phyloP scores from a whole-genome alignment of 1,140 invertebrate genomes.

The Lycorma delicatula region DNA sequence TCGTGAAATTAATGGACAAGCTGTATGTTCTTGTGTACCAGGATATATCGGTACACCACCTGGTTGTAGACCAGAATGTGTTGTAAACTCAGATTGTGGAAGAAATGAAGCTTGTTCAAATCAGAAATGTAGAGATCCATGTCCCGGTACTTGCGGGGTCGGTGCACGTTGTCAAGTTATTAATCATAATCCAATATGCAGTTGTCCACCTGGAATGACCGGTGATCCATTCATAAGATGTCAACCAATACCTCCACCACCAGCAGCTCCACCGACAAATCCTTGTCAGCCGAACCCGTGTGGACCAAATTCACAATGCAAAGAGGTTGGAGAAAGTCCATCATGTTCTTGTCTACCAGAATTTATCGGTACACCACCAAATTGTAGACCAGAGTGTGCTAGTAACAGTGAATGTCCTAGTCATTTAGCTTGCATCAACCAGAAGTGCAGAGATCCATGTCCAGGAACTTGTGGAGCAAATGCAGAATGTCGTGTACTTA shows the following conservation, averaged over 20 bases:
- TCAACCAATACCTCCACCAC: conserved; percentile 35
- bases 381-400: conserved; percentile 54
- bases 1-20: conserved; percentile 52
- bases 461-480: conserved; percentile 50
- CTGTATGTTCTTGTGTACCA: conserved; percentile 58
- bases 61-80: conserved; percentile 61
- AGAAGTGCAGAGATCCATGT: conserved; percentile 60
- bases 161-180: conserved; percentile 59
- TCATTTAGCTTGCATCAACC: conserved; percentile 53
- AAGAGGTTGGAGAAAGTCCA: conserved; percentile 45
- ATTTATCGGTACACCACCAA: conserved; percentile 51
- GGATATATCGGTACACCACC: conserved; percentile 65
- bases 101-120: conserved; percentile 51
- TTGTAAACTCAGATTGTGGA: conserved; percentile 55
- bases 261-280: conserved; percentile 42
- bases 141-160: conserved; percentile 55
- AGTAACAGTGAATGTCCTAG: conserved; percentile 52
- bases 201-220: conserved; percentile 54
- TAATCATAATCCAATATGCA: conserved; percentile 67
- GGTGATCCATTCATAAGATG: conserved; percentile 66
- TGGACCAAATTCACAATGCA: conserved; percentile 58
- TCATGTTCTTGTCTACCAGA: conserved; percentile 53
- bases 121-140: conserved; percentile 56
- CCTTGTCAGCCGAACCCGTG: conserved; percentile 59
- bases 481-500: conserved; percentile 55